Conservation (phyloP, 2,113 vertebrate species). For the Cyprinodon variegatus region DNA sequence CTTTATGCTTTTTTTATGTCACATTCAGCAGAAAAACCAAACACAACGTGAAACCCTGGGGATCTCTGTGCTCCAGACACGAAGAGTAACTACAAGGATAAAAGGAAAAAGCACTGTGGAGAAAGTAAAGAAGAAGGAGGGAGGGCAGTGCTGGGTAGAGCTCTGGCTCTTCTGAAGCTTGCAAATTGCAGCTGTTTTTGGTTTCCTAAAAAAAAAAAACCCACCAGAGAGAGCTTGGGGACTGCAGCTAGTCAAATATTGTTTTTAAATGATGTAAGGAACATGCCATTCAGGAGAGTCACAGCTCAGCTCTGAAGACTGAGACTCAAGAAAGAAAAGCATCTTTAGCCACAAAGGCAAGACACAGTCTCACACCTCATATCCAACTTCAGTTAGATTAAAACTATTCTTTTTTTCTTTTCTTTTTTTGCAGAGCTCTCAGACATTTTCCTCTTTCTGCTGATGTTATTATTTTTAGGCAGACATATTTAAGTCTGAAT, state of each 20-base stretch:
- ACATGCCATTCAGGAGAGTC: slow-evolving; percentile 40
- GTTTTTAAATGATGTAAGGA: slow-evolving; percentile 65
- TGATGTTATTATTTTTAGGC: no score
- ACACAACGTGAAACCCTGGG: slow-evolving; percentile 38
- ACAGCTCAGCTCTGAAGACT: slow-evolving; percentile 46
- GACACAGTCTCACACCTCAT: slow-evolving; percentile 39
- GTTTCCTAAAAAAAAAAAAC: slow-evolving; percentile 18
- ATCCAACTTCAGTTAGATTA: slow-evolving; percentile 8
- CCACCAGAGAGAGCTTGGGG: slow-evolving; percentile 48
- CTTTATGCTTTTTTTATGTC: slow-evolving; percentile 45
- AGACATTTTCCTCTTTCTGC: no score
- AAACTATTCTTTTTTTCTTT: no score
- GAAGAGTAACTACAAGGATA: slow-evolving; percentile 38
- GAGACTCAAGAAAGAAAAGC: slow-evolving; percentile 20
- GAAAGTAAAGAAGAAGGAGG: slow-evolving; percentile 20
- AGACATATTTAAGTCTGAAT: no score
- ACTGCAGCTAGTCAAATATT: slow-evolving; percentile 69
- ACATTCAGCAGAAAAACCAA: slow-evolving; percentile 53
- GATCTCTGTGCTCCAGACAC: slow-evolving; percentile 38
- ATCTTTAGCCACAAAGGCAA: slow-evolving; percentile 47
- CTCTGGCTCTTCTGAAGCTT: slow-evolving; percentile 38
- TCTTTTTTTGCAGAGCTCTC: no score
- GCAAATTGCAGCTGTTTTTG: slow-evolving; percentile 57
- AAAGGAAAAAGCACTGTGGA: slow-evolving; percentile 20
- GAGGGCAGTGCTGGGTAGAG: slow-evolving; percentile 21